Conservation (phyloP, 2,113 vertebrate genomes). For the Hiodon tergisus region DNA sequence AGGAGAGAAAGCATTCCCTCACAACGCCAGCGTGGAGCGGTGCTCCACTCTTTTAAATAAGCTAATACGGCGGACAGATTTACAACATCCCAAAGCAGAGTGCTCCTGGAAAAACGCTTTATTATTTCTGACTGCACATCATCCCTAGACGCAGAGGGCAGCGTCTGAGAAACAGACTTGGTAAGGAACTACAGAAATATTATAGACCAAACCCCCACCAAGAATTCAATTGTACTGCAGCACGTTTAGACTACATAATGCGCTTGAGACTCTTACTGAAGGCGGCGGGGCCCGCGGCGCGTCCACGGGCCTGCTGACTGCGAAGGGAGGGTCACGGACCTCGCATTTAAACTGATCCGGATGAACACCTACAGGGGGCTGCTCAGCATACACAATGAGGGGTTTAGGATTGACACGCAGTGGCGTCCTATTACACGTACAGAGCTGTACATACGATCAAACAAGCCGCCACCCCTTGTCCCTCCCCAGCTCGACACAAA, state of each 20-base stretch:
- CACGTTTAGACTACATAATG: conserved; percentile 7
- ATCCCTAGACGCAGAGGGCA: conserved; percentile 4
- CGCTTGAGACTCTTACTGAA: neutral
- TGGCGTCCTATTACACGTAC: neutral
- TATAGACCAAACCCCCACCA: conserved; percentile 5
- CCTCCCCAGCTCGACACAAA: too few relatives aligned
- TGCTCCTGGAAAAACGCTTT: conserved; percentile 27
- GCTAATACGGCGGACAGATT: conserved; percentile 19
- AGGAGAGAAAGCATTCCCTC: neutral
- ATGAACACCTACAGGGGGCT: neutral
- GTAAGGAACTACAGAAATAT: conserved; percentile 1
- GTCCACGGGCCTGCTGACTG: neutral
- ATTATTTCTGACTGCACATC: conserved; percentile 40
- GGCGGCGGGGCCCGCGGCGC: neutral
- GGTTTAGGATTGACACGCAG: neutral
- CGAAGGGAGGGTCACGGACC: too few relatives aligned
- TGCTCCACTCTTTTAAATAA: conserved; percentile 27
- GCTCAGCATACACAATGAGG: neutral
- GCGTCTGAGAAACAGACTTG: neutral
- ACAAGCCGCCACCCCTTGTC: too few relatives aligned
- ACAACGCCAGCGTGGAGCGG: neutral
- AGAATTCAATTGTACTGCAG: conserved; percentile 4
- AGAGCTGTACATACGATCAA: too few relatives aligned
- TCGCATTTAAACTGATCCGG: neutral
- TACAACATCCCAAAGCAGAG: conserved; percentile 21